Percentiles rank a stretch among this genome's conserved stretches.
Evolutionary conservation across 2,797 vertebrate genomes (phyloP).

Genomic region (Paedocypris micromegethes): DNA sequence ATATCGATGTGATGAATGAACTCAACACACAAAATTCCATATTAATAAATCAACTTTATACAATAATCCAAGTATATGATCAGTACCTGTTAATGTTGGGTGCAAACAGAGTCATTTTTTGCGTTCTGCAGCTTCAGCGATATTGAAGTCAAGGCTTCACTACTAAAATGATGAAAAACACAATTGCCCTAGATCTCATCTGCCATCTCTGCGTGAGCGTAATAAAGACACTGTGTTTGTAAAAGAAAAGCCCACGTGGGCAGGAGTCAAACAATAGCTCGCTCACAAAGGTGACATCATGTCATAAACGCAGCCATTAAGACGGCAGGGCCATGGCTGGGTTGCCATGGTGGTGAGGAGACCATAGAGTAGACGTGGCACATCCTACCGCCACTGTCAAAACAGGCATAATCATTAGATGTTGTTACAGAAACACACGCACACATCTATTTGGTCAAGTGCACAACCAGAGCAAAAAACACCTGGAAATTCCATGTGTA

Average conservation of each 20-base stretch:
- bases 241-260: background rate
- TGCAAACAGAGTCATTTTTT: too few relatives aligned
- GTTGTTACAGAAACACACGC: constrained; percentile 1
- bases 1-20: too few relatives aligned
- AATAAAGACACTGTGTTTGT: constrained; percentile 23
- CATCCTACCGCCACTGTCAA: constrained; percentile 6
- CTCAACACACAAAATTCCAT: too few relatives aligned
- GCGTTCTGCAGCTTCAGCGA: too few relatives aligned
- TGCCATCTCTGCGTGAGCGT: constrained; percentile 22
- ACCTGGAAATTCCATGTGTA: constrained; percentile 14
- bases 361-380: constrained; percentile 19
- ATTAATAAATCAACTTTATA: too few relatives aligned
- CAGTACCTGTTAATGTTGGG: too few relatives aligned
- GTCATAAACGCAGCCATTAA: constrained; percentile 41
- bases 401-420: constrained; percentile 28
- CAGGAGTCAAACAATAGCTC: constrained; percentile 37
- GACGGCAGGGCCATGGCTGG: constrained; percentile 7
- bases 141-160: background rate
- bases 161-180: background rate
- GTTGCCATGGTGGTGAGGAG: constrained; percentile 35
- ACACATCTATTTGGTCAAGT: constrained; percentile 25
- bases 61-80: too few relatives aligned
- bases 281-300: constrained; percentile 36
- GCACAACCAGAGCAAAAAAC: constrained; percentile 1
- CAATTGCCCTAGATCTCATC: background rate